A percentile compares a stretch with the other conserved stretches of the same genome.
phyloP scores from a whole-genome alignment of 2,888 invertebrate genomes.

The Drosophila hawaiiensis region DNA sequence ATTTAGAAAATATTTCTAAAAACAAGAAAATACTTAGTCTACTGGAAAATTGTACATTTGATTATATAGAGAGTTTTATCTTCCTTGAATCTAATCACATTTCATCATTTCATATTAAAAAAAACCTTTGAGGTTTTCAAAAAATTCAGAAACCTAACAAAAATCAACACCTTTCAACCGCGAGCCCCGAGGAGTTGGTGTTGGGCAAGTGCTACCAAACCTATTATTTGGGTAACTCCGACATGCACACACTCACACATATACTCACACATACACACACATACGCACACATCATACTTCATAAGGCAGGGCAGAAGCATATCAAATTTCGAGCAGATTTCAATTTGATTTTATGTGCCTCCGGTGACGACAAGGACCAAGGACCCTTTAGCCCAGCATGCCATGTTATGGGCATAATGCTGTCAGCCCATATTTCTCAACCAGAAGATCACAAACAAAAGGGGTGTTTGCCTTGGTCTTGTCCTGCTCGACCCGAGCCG shows the following conservation, averaged over 20 bases:
- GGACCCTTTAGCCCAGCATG: conserved; percentile 20
- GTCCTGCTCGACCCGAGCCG: conserved; percentile 1
- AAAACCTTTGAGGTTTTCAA: neutral
- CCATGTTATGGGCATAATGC: conserved; percentile 49
- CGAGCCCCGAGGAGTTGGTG: conserved; percentile 18
- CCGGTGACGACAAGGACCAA: conserved; percentile 53
- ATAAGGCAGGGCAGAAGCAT: conserved; percentile 44
- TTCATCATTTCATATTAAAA: neutral
- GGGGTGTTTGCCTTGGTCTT: conserved; percentile 48
- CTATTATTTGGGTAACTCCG: conserved; percentile 33
- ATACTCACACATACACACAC: neutral
- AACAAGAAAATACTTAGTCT: neutral
- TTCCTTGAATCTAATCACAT: neutral
- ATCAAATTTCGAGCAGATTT: conserved; percentile 84
- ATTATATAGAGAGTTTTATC: neutral
- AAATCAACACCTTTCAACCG: conserved; percentile 15
- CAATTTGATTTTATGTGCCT: conserved; percentile 79
- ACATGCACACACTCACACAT: neutral
- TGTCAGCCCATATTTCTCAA: conserved; percentile 58
- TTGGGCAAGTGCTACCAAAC: conserved; percentile 26
- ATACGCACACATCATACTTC: conserved; percentile 41
- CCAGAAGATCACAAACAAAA: conserved; percentile 52
- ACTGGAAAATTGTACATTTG: neutral
- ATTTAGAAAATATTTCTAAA: neutral
- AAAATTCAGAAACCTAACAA: neutral